Conservation (phyloP, 92 coral and sea anemone species). For the Heteractis magnifica region DNA sequence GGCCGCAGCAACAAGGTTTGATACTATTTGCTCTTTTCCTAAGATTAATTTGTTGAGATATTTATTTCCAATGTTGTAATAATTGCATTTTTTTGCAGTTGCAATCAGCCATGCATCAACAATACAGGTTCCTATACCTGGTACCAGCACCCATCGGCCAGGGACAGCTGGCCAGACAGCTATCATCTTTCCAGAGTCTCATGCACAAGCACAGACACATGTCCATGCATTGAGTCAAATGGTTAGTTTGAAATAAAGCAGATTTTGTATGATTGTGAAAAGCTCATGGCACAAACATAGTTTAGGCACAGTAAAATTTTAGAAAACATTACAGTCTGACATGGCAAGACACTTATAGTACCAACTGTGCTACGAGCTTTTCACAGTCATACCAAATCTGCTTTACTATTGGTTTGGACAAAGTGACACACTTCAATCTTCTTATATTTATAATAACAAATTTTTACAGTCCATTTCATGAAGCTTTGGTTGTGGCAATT, state of each 20-base stretch:
- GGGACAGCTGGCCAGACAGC: constrained; percentile 82
- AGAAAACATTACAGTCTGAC: too few relatives aligned
- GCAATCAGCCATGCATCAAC: constrained; percentile 50
- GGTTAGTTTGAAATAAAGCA: constrained; percentile 39
- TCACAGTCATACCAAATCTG: too few relatives aligned
- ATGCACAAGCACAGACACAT: constrained; percentile 45
- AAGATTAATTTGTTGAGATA: constrained; percentile 10
- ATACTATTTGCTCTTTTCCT: background rate
- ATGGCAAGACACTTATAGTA: too few relatives aligned
- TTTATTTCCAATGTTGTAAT: background rate
- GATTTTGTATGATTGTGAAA: background rate
- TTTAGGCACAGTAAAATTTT: too few relatives aligned
- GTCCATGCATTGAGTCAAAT: constrained; percentile 78
- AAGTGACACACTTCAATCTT: too few relatives aligned
- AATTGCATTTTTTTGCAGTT: constrained; percentile 5
- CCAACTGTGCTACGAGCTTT: too few relatives aligned
- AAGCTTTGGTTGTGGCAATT: too few relatives aligned
- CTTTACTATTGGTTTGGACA: too few relatives aligned
- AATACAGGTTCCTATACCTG: constrained; percentile 56
- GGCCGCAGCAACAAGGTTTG: constrained; percentile 24
- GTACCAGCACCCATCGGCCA: constrained; percentile 59
- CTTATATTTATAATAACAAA: too few relatives aligned
- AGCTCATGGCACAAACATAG: too few relatives aligned
- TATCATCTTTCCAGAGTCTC: constrained; percentile 70
- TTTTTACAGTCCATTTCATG: too few relatives aligned